Base-by-base conservation (phyloP, 2,797 vertebrate species). In the Pangasius krempfi region DNA sequence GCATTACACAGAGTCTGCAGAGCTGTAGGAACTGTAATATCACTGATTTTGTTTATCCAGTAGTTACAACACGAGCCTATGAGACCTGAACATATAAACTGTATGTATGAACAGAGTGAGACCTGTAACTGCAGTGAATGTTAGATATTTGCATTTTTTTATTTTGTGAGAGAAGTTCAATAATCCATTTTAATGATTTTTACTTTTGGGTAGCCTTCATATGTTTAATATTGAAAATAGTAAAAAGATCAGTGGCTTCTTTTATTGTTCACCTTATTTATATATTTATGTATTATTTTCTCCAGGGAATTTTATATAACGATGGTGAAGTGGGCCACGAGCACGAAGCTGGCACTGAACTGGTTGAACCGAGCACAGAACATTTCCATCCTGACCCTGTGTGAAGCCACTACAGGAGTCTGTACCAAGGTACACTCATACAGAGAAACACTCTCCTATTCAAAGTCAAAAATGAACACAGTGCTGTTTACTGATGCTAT, bases 311-410 rank as follows among this genome's bases (percentile, higher is more conserved):
- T 25, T 75, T 99, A 99, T 82, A 96, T 99, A 89, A 99, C 98
- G 89, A 99, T 99, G 98, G 99, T 99, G 92, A 99, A 98, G 60
- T 99, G 99, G 99, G 98, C 98, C 86, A 99, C 98, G 86, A 98
- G 96, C 93, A 99, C 98, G 89, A 99, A 99, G 92, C 96, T 99
- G 91, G 98, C 98, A 12, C 97, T 99, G 79, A 99, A 98, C 94
- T 99, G 99, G 98, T 93, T 99, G 91, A 99, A 98, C 96, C 94
- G 98, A 88, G 97, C 98, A 0, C 99, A 99, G 96, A 99, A 99
- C 18, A 97, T 98, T 91, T 99, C 99, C 8, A 97, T 99, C 89
- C 96, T 99, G 84, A 99, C 98, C 0, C 96, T 99, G 89, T 99
- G 99, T 2, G 98, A 99, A 0, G 98, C 97, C 91, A 99, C 98